These are phyloP conservation scores for Dasysyrphus tricinctus DNA, from an alignment of 2,888 invertebrate genomes.

Conservation along the genomic window DNA sequence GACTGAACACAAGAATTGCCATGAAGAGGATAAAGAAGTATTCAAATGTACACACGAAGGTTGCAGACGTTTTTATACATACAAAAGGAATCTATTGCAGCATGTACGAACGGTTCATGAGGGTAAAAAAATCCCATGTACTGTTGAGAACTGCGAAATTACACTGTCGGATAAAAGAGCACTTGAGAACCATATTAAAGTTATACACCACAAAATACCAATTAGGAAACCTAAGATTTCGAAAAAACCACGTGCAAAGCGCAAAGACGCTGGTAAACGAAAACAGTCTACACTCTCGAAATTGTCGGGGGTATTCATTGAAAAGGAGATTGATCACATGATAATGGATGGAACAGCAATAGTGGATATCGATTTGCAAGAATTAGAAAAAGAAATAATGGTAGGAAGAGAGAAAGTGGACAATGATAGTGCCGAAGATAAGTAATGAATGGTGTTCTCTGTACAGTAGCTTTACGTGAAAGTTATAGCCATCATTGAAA, in stretches of 20 bases:
- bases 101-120: conserved; percentile 85
- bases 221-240: neutral
- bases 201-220: neutral
- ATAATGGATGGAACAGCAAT: conserved; percentile 53
- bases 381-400: conserved; percentile 30
- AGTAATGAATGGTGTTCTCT: neutral
- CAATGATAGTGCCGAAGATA: conserved; percentile 8
- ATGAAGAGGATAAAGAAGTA: conserved; percentile 65
- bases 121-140: conserved; percentile 84
- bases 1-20: conserved; percentile 78
- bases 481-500: too few species aligned
- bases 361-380: conserved; percentile 42
- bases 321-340: conserved; percentile 78
- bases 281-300: conserved; percentile 78
- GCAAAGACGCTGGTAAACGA: conserved; percentile 80
- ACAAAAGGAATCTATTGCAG: conserved; percentile 85
- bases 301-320: conserved; percentile 78
- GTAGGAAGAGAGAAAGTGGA: neutral
- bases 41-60: conserved; percentile 81
- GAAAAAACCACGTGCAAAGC: conserved; percentile 76
- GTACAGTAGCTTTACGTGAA: neutral
- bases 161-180: conserved; percentile 25
- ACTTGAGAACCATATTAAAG: conserved; percentile 34
- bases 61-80: conserved; percentile 84
- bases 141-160: conserved; percentile 78